phyloP scores from a whole-genome alignment of 2,888 invertebrate species.

The Galeruca laticollis region DNA sequence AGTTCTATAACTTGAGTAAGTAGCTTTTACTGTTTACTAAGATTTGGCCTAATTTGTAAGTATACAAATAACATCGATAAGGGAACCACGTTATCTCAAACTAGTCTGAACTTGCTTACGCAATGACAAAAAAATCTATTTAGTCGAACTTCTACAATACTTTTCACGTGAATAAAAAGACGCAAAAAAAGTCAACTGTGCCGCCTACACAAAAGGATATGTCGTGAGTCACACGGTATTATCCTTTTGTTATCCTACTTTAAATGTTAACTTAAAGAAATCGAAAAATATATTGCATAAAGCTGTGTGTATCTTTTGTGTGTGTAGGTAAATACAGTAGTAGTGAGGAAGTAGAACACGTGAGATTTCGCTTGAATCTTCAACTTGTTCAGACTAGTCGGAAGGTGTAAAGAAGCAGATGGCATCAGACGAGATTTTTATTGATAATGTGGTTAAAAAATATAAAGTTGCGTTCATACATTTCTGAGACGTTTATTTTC shows the following conservation, averaged over 20 bases:
- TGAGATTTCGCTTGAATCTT: conserved; percentile 22
- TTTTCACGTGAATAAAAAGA: conserved; percentile 34
- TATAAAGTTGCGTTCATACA: no score
- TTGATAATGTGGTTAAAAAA: no score
- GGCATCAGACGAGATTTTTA: not conserved
- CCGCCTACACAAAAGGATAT: conserved; percentile 43
- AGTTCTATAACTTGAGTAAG: no score
- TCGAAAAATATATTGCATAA: conserved; percentile 34
- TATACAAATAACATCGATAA: no score
- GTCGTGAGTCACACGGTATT: conserved; percentile 41
- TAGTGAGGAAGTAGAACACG: conserved; percentile 35
- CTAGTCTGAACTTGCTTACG: conserved; percentile 20
- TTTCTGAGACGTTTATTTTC: no score
- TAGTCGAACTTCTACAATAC: conserved; percentile 10
- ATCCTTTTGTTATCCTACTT: conserved; percentile 38
- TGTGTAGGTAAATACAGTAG: conserved; percentile 26
- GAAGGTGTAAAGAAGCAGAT: conserved; percentile 12
- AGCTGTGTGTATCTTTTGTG: not conserved
- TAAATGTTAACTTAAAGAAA: conserved; percentile 43
- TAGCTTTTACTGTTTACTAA: no score
- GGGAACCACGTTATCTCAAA: not conserved
- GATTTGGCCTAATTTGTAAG: no score
- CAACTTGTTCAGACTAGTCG: conserved; percentile 42
- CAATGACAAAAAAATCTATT: conserved; percentile 12
- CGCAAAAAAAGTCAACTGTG: conserved; percentile 29